Evolutionary conservation across 1,140 invertebrate genomes (phyloP), one percentile per base, ranked within the genome.

Genomic region (Diprion similis): DNA sequence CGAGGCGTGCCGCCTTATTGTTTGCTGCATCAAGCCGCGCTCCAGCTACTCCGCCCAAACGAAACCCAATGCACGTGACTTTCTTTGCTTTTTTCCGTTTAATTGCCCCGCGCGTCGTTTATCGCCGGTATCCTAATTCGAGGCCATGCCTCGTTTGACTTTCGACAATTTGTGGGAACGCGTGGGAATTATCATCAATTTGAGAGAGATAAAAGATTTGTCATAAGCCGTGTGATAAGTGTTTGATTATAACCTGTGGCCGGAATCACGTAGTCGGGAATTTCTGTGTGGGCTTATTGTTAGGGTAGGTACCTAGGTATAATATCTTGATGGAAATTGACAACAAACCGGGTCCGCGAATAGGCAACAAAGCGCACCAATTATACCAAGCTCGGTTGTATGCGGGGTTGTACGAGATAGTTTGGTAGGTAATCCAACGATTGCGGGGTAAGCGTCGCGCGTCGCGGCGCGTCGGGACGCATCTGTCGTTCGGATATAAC

Each of bases 1-100:
- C 68, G 18, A 19, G 68, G 59, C 46, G 64, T 13, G 67, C 51
- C 78, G 75, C 76, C 73, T 78, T 81, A 85, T 85, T 87, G 84
- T 86, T 85, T 84, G 81, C 80, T 78, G 84, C 83, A 86, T 87
- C 81, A 82, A 84, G 85, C 87, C 85, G 85, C 79, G 81, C 80
- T 80, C 77, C 79, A 76, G 68, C 51, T 59, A 59, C 51, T 59
- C 51, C 51, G 51, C 51, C 51, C 51, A 17, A 59, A 59, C 51
- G 7, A 59, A 59, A 59, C n/a, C 24, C 24, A 13, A 3, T 13
- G 51, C 51, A 59, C 51, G 51, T 59, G 51, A 13, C 51, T 59
- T 59, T 59, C 51, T 59, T 59, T 59, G 51, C 51, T 59, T 59
- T 59, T 17, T 59, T 59, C 11, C 51, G 51, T 15, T 59, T 59